Evolutionary conservation across 2,888 invertebrate genomes (phyloP).

Genomic region (Pristionchus japonicus): DNA sequence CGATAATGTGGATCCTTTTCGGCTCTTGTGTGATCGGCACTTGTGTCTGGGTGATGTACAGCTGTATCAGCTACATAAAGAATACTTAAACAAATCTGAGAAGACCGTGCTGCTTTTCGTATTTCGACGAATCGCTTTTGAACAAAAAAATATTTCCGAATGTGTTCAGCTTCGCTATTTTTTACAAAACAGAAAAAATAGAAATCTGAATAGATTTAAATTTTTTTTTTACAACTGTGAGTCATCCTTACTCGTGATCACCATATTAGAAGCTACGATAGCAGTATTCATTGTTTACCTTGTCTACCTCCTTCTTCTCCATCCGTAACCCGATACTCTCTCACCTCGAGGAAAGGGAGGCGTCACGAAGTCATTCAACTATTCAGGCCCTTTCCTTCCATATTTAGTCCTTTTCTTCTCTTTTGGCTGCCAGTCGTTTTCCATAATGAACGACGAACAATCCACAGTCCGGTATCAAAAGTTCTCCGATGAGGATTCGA

Average conservation of each 20-base stretch:
- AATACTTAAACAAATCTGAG: no score
- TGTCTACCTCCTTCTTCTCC: not conserved
- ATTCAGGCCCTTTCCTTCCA: not conserved
- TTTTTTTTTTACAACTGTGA: not conserved
- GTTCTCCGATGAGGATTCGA: not conserved
- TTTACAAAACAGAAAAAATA: no score
- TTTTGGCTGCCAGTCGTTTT: no score
- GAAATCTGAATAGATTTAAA: no score
- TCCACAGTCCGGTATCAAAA: not conserved
- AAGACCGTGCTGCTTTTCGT: no score
- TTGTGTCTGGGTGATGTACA: no score
- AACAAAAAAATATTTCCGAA: no score
- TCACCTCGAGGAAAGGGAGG: not conserved
- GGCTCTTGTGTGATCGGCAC: no score
- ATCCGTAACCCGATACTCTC: not conserved
- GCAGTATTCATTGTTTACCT: not conserved
- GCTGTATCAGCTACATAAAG: no score
- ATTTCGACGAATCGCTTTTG: no score
- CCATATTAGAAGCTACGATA: not conserved
- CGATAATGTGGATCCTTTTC: no score
- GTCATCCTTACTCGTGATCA: not conserved
- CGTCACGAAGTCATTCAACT: not conserved
- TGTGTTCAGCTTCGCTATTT: no score
- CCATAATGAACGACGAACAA: not conserved
- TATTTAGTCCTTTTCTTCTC: not conserved